A percentile compares a stretch with the other conserved stretches of the same genome.
These are phyloP conservation scores for Vespertilio murinus DNA, from an alignment of 2,797 vertebrate species.

Conservation along the genomic window DNA sequence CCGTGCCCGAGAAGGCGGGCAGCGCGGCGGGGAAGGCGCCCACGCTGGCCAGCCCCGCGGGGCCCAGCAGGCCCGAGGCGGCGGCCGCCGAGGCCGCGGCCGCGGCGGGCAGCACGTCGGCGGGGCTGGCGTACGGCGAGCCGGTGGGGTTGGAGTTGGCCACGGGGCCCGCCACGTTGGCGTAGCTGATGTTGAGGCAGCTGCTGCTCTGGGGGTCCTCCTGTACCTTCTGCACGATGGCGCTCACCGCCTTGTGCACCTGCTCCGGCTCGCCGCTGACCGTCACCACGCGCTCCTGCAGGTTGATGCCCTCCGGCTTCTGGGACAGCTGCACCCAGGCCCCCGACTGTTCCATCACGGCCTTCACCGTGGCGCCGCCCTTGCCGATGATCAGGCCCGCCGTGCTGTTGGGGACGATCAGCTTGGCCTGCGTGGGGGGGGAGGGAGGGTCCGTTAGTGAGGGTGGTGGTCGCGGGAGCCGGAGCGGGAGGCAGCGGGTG, in stretches of 20 bases:
- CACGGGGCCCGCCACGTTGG: slow-evolving; percentile 95
- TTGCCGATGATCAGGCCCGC: slow-evolving; percentile 96
- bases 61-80: slow-evolving; percentile 92
- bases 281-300: slow-evolving; percentile 96
- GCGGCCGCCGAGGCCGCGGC: slow-evolving; percentile 90
- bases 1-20: slow-evolving; percentile 94
- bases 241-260: slow-evolving; percentile 94
- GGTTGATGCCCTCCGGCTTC: slow-evolving; percentile 96
- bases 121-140: slow-evolving; percentile 94
- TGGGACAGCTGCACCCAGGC: slow-evolving; percentile 98
- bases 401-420: slow-evolving; percentile 97
- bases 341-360: slow-evolving; percentile 96
- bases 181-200: slow-evolving; percentile 97
- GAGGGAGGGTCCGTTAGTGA: not conserved
- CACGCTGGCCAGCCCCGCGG: slow-evolving; percentile 91
- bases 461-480: not conserved
- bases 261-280: slow-evolving; percentile 95
- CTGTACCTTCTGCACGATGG: slow-evolving; percentile 97
- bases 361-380: slow-evolving; percentile 94
- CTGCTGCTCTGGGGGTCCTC: slow-evolving; percentile 97
- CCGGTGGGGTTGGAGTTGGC: slow-evolving; percentile 97
- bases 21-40: slow-evolving; percentile 92
- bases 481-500: not conserved
- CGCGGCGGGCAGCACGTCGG: slow-evolving; percentile 91
- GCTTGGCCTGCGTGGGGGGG: slow-evolving; percentile 89